phyloP scores from a whole-genome alignment of 2,888 invertebrate genomes.

The Dascillus cervinus region DNA sequence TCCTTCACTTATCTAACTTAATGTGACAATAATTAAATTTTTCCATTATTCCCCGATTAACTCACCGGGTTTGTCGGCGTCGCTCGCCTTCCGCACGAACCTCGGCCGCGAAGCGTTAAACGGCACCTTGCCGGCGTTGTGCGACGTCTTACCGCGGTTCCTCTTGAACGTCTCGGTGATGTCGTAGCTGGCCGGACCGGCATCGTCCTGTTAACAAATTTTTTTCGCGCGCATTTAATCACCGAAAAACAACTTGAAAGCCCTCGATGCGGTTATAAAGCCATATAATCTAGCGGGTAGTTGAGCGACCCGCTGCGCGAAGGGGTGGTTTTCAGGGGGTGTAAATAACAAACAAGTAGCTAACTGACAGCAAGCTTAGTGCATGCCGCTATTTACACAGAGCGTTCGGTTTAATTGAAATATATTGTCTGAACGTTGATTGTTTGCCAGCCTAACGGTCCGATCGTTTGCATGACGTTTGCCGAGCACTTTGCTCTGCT shows the following conservation, averaged over 20 bases:
- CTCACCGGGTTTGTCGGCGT: slow-evolving; percentile 20
- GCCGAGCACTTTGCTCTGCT: slow-evolving; percentile 23
- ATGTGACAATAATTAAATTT: slow-evolving; percentile 8
- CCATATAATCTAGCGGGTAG: slow-evolving; percentile 30
- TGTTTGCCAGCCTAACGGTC: slow-evolving; percentile 29
- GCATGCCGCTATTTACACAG: slow-evolving; percentile 32
- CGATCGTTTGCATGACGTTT: slow-evolving; percentile 27
- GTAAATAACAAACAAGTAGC: slow-evolving; percentile 42
- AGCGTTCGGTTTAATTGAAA: slow-evolving; percentile 39
- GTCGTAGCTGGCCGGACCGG: slow-evolving; percentile 23
- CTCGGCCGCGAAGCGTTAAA: slow-evolving; percentile 22
- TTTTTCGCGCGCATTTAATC: slow-evolving; percentile 12
- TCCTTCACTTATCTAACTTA: no score
- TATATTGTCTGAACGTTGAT: slow-evolving; percentile 40
- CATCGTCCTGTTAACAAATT: slow-evolving; percentile 23
- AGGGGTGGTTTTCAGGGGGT: slow-evolving; percentile 24
- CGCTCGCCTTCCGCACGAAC: slow-evolving; percentile 8
- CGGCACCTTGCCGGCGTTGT: slow-evolving; percentile 25
- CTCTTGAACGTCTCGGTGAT: slow-evolving; percentile 22
- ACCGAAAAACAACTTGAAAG: slow-evolving; percentile 23
- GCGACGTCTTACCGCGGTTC: slow-evolving; percentile 24
- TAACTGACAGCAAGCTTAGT: slow-evolving; percentile 36
- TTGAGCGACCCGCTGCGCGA: slow-evolving; percentile 25
- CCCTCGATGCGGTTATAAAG: slow-evolving; percentile 23
- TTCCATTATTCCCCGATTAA: background rate